phyloP scores from a whole-genome alignment of 30 jellyfish, hydroid and myxozoan species.

The Aurelia aurita complex sp. Pacific region DNA sequence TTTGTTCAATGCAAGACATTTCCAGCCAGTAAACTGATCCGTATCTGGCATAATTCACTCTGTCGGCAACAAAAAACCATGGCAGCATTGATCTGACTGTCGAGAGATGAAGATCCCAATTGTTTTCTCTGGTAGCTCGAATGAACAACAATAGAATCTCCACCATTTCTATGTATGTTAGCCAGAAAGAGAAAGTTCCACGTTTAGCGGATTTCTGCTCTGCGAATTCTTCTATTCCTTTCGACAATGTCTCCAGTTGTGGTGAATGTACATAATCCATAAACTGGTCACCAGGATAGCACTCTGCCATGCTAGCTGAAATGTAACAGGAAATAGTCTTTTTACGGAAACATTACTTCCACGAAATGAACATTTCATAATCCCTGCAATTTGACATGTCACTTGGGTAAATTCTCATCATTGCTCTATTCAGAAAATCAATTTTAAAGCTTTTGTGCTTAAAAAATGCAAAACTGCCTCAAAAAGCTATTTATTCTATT shows the following conservation, averaged over 20 bases:
- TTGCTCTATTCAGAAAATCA: background rate
- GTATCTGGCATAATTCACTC: conserved; percentile 67
- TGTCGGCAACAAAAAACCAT: conserved; percentile 75
- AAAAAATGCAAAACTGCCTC: background rate
- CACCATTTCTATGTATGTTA: no score
- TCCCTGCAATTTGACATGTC: background rate
- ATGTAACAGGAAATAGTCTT: background rate
- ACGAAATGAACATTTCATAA: background rate
- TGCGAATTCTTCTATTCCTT: no score
- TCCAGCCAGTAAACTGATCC: conserved; percentile 73
- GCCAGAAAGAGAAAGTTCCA: no score
- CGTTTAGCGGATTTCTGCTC: no score
- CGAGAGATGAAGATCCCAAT: conserved; percentile 70
- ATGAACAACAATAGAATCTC: no score
- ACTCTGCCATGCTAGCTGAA: background rate
- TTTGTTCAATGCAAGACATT: conserved; percentile 60
- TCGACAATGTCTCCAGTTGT: no score
- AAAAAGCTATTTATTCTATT: background rate
- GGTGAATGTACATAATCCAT: no score
- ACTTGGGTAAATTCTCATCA: background rate
- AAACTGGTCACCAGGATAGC: no score
- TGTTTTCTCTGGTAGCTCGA: background rate
- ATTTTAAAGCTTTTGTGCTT: background rate
- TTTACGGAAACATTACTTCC: no score
- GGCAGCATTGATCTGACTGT: conserved; percentile 72